Evolutionary conservation across 2,113 vertebrate species (phyloP), one percentile per base, ranked within the genome.

Genomic region (Platysternon megacephalum): DNA sequence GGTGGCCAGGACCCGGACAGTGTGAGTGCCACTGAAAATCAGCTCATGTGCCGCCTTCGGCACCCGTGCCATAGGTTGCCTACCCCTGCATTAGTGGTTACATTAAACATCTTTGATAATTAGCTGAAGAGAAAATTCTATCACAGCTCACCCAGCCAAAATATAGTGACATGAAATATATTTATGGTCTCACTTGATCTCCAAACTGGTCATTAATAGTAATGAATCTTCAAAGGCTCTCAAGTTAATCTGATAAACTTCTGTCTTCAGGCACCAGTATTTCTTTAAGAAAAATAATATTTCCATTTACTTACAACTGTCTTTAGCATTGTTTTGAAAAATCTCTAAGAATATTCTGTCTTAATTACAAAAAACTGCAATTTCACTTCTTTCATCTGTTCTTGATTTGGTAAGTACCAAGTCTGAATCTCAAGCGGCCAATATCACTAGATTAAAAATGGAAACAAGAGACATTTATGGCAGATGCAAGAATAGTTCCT

Each of bases 181-280:
- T 92, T 92, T 93, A 22, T 86, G 95, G 91, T 88, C 94, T 97
- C 93, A 97, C 65, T 84, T 96, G 96, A 96, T 95, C 92, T 85
- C 96, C 86, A 96, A 96, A 94, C 79, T 92, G 81, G 88, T 92
- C 92, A 96, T 97, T 97, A 98, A 97, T 95, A 97, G 95, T 96
- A 97, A 97, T 97, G 89, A 97, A 97, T 94, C 89, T 98, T 95
- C 90, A 94, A 95, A 95, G 92, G 87, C 87, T 80, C 46, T 95
- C 91, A 79, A 79, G 86, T 96, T 96, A 97, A 97, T 95, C 93
- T 92, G 58, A 94, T 97, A 96, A 96, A 96, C 56, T 88, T 94
- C 72, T 88, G 92, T 94, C 90, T 97, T 97, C 90, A 97, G 95
- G 87, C 93, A 95, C 79, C 87, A 53, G 51, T 51, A 58, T 3